Percentiles rank a stretch among this genome's conserved stretches.
Evolutionary conservation across 2,113 vertebrate species (phyloP).

Genomic region (Corvus cornix): DNA sequence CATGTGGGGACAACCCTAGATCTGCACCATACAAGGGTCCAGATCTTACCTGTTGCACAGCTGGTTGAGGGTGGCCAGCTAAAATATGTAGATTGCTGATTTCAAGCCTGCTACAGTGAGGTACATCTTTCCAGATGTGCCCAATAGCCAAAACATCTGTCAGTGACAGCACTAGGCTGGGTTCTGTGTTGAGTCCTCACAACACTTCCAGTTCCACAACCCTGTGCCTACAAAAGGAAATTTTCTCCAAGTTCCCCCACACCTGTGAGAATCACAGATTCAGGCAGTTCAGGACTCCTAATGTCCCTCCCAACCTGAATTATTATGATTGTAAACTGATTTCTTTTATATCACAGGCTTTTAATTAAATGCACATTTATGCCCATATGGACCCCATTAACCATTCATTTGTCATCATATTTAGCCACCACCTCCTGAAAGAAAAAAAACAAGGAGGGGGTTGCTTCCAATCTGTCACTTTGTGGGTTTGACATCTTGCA

Average conservation of each 20-base stretch:
- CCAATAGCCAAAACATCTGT: not conserved
- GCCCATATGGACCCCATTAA: not conserved
- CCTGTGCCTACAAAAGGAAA: not conserved
- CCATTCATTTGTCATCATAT: accelerated
- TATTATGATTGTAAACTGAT: not conserved
- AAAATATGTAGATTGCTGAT: not conserved
- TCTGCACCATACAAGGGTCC: not conserved
- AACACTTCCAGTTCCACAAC: not conserved
- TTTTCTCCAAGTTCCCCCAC: not conserved
- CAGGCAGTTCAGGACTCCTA: not conserved
- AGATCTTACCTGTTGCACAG: not conserved
- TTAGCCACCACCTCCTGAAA: not conserved
- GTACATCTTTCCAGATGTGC: not conserved
- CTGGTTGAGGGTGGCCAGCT: not conserved
- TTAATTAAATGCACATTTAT: constrained; percentile 7
- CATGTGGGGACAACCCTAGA: not conserved
- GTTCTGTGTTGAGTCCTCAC: not conserved
- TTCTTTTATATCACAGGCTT: not conserved
- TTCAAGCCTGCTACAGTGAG: not conserved
- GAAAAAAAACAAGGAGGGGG: not conserved
- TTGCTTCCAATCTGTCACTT: not conserved
- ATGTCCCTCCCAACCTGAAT: not conserved
- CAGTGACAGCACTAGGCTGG: not conserved
- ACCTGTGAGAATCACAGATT: not conserved
- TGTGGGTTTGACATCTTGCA: not conserved